These are phyloP conservation scores for Drosophila lacteicornis DNA, from an alignment of 1,140 invertebrate genomes.

Conservation along the genomic window DNA sequence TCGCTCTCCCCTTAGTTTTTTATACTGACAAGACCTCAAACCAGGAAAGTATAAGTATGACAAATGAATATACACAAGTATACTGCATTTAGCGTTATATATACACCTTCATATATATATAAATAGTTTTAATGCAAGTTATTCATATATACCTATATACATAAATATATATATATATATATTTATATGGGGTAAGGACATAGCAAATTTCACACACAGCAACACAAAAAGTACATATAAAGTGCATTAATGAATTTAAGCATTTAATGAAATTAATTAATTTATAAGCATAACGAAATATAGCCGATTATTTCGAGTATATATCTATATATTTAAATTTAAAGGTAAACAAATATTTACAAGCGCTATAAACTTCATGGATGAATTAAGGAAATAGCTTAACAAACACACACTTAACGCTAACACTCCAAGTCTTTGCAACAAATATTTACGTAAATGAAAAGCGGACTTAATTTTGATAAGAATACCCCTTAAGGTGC, in stretches of 20 bases:
- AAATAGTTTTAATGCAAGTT: conserved; percentile 47
- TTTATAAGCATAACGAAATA: conserved; percentile 71
- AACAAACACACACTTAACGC: conserved; percentile 18
- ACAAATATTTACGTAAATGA: conserved; percentile 38
- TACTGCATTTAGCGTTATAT: conserved; percentile 78
- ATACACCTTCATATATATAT: conserved; percentile 42
- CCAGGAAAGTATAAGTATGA: conserved; percentile 40
- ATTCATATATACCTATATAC: conserved; percentile 48
- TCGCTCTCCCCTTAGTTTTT: conserved; percentile 32
- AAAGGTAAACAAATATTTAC: conserved; percentile 47
- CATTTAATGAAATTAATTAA: conserved; percentile 83
- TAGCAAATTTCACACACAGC: conserved; percentile 78
- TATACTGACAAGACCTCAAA: conserved; percentile 68
- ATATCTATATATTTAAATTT: conserved; percentile 24
- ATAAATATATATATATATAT: conserved; percentile 61
- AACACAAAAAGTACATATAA: conserved; percentile 84
- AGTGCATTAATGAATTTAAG: conserved; percentile 84
- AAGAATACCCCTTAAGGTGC: conserved; percentile 33
- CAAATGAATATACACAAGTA: conserved; percentile 75
- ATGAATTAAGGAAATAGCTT: conserved; percentile 20
- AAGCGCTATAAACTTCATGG: conserved; percentile 39
- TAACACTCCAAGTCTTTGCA: conserved; percentile 27
- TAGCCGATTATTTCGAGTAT: conserved; percentile 54
- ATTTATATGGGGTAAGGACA: conserved; percentile 61
- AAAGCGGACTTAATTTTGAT: conserved; percentile 37